Base-by-base conservation (phyloP, 1,140 invertebrate species). In the Brachionus angularis region DNA sequence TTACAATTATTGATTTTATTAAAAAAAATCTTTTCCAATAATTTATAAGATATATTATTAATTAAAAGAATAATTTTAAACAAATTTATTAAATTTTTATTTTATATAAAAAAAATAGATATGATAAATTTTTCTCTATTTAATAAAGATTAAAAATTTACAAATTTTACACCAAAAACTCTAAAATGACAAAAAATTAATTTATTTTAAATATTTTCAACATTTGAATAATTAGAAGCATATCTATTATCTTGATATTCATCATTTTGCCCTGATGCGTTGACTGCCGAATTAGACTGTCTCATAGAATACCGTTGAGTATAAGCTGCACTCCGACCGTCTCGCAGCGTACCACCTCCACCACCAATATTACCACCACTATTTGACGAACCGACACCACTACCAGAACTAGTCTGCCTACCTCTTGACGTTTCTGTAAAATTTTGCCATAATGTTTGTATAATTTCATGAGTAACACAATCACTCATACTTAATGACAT, bases 401-500 rank as follows among this genome's bases (percentile, higher is more conserved):
- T n/a, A n/a, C n/a, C n/a, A n/a, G n/a, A n/a, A 8, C 53, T 23
- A 39, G 10, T 29, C 39, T 31, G 29, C 18, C 53, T 58, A 39
- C 53, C 53, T 36, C 53, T 36, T 3, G 53, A 36, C 18, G 27
- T 29, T 3, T 67, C 62, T 18, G 62, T 67, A 67, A 79, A 81
- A 69, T 79, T 76, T 62, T 79, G 76, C 83, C 83, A 84, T 21
- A 84, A 73, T 58, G 81, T 81, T 25, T 82, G 77, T 58, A 84
- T 78, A 52, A 84, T 75, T 75, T 84, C 83, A 8, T 81, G 83
- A 21, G 83, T 82, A 61, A 84, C 77, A 36, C 84, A 83, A 73
- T 84, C 83, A 67, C 84, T 83, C 71, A 83, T 81, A 75, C 84
- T 84, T 70, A 83, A 82, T 16, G 82, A 80, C 49, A 84, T 82